Evolutionary conservation across 2,797 vertebrate species (phyloP).

Genomic region (Mus spretus): DNA sequence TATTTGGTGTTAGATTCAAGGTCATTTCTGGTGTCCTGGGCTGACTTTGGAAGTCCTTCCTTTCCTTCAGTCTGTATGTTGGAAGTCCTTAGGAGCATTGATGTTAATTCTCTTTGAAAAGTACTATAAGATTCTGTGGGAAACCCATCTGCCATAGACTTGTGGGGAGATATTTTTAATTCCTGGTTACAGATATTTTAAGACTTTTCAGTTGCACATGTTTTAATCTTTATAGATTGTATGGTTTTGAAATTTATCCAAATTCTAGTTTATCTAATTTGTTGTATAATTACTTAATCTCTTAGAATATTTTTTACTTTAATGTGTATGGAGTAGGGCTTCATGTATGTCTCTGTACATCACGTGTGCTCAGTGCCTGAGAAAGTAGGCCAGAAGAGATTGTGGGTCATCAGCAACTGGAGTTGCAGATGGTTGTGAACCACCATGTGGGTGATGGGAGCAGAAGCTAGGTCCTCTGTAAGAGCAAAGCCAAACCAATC

Average conservation of each 20-base stretch:
- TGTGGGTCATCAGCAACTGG: not conserved
- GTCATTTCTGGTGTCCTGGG: not conserved
- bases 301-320: not conserved
- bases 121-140: not conserved
- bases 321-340: not conserved
- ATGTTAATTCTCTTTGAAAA: not conserved
- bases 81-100: not conserved
- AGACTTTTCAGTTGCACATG: not conserved
- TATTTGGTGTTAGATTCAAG: not conserved
- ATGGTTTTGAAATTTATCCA: not conserved
- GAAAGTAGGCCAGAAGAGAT: not conserved
- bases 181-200: not conserved
- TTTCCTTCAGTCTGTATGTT: not conserved
- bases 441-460: not conserved
- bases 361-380: not conserved
- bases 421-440: not conserved
- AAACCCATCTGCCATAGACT: not conserved
- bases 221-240: not conserved
- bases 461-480: not conserved
- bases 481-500: not conserved
- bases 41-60: not conserved
- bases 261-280: not conserved
- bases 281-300: not conserved
- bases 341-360: not conserved
- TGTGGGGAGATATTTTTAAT: not conserved